Evolutionary conservation across 2,888 invertebrate genomes (phyloP).

Genomic region (Petrolisthes cinctipes): DNA sequence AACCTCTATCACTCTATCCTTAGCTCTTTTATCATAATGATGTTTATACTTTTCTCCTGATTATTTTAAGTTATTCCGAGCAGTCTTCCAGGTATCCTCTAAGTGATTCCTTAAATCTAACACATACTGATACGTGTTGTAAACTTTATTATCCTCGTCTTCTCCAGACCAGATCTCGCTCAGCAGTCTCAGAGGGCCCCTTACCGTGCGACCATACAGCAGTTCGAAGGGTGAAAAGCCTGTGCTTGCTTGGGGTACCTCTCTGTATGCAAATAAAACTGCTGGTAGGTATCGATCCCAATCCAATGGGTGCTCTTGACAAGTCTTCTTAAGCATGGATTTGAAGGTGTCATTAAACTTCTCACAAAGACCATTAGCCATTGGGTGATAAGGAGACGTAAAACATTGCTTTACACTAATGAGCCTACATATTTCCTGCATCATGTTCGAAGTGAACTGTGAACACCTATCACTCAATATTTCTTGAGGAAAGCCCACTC

Average conservation of each 20-base stretch:
- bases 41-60: no score
- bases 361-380: not conserved
- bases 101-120: not conserved
- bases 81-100: not conserved
- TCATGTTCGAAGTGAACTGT: not conserved
- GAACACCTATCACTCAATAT: not conserved
- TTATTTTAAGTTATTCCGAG: not conserved
- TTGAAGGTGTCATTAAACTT: slow-evolving; percentile 7
- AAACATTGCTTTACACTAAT: not conserved
- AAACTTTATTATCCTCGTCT: not conserved
- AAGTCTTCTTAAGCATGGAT: not conserved
- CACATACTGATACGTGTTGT: not conserved
- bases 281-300: not conserved
- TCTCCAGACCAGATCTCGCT: not conserved
- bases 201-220: not conserved
- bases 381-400: not conserved
- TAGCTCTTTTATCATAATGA: not conserved
- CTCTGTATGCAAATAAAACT: no score
- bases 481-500: not conserved
- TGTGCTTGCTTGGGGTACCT: no score
- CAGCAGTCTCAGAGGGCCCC: not conserved
- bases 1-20: not conserved
- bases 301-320: not conserved
- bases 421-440: not conserved
- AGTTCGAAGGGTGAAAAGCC: slow-evolving; percentile 16